Percentiles rank a stretch among this genome's conserved stretches.
phyloP scores from a whole-genome alignment of 2,797 vertebrate genomes.

The Pangasius macronema region DNA sequence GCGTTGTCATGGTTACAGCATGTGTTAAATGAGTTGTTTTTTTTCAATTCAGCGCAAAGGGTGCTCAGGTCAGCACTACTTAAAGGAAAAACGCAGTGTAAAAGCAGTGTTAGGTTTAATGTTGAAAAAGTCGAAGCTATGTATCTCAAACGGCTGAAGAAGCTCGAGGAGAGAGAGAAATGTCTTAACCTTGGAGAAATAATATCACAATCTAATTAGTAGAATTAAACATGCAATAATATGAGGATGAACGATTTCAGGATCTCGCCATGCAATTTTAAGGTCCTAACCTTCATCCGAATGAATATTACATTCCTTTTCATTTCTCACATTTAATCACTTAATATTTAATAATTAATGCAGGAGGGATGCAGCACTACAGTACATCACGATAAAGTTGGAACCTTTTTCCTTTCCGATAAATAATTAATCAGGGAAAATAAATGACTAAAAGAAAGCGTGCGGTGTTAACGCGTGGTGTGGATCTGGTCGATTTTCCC shows the following conservation, averaged over 20 bases:
- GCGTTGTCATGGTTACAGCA: background rate
- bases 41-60: background rate
- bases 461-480: constrained; percentile 25
- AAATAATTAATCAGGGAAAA: constrained; percentile 29
- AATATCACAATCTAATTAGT: background rate
- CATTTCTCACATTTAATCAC: background rate
- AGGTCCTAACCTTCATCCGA: background rate
- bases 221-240: background rate
- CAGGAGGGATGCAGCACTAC: background rate
- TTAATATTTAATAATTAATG: background rate
- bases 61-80: background rate
- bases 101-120: background rate
- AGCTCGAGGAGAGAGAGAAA: background rate
- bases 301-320: constrained; percentile 18
- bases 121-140: background rate
- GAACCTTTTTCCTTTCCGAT: background rate
- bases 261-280: background rate
- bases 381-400: background rate
- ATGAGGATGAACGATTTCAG: background rate
- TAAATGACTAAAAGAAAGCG: constrained; percentile 36
- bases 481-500: constrained; percentile 16
- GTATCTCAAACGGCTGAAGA: too few species aligned
- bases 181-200: background rate
- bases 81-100: too few species aligned
- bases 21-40: background rate